Evolutionary conservation across 1,140 invertebrate genomes (phyloP).

Genomic region (Heterodera schachtii): DNA sequence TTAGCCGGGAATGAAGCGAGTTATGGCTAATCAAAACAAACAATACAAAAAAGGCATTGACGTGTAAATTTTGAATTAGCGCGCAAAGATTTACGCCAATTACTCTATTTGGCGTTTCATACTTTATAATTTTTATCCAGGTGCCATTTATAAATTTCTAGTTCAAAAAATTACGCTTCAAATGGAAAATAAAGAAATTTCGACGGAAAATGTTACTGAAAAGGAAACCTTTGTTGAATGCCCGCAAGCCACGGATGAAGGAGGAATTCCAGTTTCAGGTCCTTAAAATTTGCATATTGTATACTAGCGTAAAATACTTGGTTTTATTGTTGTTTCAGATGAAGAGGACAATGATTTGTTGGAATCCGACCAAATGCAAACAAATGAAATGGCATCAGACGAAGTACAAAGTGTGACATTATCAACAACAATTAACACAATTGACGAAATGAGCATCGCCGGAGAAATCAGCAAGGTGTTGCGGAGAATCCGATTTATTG

Average conservation of each 20-base stretch:
- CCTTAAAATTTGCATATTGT: neutral
- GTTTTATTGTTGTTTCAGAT: conserved; percentile 1
- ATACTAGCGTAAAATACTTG: neutral
- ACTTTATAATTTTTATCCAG: too few relatives aligned
- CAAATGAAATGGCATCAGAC: neutral
- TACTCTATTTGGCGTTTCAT: too few relatives aligned
- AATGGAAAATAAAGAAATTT: too few relatives aligned
- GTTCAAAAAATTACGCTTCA: too few relatives aligned
- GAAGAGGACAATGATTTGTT: conserved; percentile 9
- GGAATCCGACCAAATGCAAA: neutral
- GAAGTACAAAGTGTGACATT: neutral
- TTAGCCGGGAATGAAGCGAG: too few relatives aligned
- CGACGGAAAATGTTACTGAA: neutral
- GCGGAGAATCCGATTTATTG: neutral
- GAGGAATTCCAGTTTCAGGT: conserved; percentile 31
- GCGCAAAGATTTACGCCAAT: too few relatives aligned
- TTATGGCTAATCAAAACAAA: too few relatives aligned
- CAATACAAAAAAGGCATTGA: too few relatives aligned
- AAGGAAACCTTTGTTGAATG: neutral
- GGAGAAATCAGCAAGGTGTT: conserved; percentile 8
- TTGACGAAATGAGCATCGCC: conserved; percentile 18
- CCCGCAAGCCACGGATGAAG: neutral
- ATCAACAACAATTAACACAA: neutral
- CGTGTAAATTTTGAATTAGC: too few relatives aligned
- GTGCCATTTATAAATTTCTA: too few relatives aligned